phyloP scores from a whole-genome alignment of 92 coral and sea anemone genomes.

The Ricordea florida region DNA sequence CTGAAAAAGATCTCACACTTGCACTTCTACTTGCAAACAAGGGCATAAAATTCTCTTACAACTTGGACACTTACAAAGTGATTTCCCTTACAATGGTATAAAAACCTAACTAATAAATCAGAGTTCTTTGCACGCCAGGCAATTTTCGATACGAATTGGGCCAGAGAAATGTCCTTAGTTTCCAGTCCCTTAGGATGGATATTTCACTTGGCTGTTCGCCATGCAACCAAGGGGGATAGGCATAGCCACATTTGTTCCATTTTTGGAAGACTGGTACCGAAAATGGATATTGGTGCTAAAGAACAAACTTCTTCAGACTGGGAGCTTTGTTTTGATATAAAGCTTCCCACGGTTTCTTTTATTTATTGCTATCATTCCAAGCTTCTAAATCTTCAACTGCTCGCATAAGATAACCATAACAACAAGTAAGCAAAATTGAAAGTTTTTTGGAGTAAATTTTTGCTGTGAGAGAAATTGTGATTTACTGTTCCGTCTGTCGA shows the following conservation, averaged over 20 bases:
- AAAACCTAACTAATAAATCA: too few relatives aligned
- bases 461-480: background rate
- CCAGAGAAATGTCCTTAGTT: conserved; percentile 3
- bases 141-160: conserved; percentile 9
- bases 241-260: conserved; percentile 23
- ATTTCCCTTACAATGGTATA: too few relatives aligned
- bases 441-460: background rate
- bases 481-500: background rate
- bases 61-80: too few relatives aligned
- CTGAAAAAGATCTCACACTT: too few relatives aligned
- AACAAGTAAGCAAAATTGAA: background rate
- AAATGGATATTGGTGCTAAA: conserved; percentile 9
- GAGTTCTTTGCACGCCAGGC: conserved; percentile 21
- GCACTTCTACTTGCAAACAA: too few relatives aligned
- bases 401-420: background rate
- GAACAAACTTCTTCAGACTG: background rate
- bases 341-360: conserved; percentile 1
- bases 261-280: conserved; percentile 20
- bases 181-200: conserved; percentile 6
- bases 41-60: too few relatives aligned
- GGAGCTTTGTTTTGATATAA: conserved; percentile 8
- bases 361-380: background rate
- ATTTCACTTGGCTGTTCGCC: conserved; percentile 25
- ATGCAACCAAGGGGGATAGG: conserved; percentile 22
- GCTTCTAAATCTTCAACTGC: background rate